Conservation (phyloP, 2,113 vertebrate genomes). For the Hirundichthys speculiger region DNA sequence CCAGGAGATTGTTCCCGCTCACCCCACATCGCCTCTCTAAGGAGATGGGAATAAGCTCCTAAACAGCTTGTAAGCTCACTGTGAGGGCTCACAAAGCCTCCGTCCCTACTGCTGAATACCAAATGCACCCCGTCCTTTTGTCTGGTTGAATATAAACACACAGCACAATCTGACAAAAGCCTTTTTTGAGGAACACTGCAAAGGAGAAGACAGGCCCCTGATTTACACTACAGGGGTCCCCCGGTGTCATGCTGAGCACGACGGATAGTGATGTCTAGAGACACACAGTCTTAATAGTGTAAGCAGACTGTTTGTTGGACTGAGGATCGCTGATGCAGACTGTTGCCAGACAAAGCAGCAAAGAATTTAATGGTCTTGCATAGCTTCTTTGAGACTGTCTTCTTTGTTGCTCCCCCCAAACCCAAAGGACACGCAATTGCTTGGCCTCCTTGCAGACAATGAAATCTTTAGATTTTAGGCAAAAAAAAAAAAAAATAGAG, state of each 20-base stretch:
- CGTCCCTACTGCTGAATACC: slow-evolving; percentile 50
- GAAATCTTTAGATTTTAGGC: background rate
- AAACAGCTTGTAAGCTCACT: slow-evolving; percentile 32
- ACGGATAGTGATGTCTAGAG: slow-evolving; percentile 33
- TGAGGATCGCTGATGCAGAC: slow-evolving; percentile 16
- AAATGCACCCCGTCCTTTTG: slow-evolving; percentile 57
- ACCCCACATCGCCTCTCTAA: slow-evolving; percentile 15
- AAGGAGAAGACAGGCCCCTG: slow-evolving; percentile 55
- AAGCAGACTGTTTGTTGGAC: slow-evolving; percentile 27
- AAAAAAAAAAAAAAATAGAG: background rate
- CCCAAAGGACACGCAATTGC: background rate
- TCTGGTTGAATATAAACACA: slow-evolving; percentile 54
- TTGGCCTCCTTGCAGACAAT: background rate
- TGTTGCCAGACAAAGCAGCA: slow-evolving; percentile 8
- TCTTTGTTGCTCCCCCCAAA: background rate
- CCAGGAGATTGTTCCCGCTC: slow-evolving; percentile 3
- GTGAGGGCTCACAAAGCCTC: slow-evolving; percentile 45
- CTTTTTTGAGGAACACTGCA: slow-evolving; percentile 47
- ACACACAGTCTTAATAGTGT: slow-evolving; percentile 20
- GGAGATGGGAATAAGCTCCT: slow-evolving; percentile 29
- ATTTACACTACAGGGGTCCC: slow-evolving; percentile 66
- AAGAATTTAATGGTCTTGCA: slow-evolving; percentile 7
- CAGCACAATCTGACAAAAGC: slow-evolving; percentile 59
- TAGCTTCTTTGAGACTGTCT: background rate
- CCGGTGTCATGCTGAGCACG: slow-evolving; percentile 43